Percentiles rank a stretch among this genome's conserved stretches.
Conservation (phyloP, 2,797 vertebrate species). For the Eulemur albifrons region DNA sequence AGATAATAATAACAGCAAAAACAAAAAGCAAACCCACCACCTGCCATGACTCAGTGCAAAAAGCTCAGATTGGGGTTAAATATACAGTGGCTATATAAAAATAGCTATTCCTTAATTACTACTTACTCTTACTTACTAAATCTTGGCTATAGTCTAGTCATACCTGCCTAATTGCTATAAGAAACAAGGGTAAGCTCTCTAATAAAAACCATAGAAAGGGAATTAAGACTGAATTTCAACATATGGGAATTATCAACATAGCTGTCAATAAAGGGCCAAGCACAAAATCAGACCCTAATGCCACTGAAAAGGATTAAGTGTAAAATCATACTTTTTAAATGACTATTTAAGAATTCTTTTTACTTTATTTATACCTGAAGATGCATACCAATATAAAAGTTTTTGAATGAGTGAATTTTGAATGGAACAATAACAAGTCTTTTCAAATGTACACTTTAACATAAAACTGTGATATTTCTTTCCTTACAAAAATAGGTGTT, state of each 20-base stretch:
- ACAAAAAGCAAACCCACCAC: neutral
- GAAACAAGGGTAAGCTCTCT: neutral
- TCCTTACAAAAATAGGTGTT: neutral
- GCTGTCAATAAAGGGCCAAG: neutral
- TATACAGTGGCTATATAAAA: constrained; percentile 8
- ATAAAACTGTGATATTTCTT: constrained; percentile 27
- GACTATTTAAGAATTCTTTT: neutral
- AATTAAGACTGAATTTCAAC: neutral
- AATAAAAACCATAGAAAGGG: constrained; percentile 9
- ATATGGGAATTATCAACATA: neutral
- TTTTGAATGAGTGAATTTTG: constrained; percentile 18
- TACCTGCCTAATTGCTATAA: neutral
- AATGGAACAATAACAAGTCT: constrained; percentile 16
- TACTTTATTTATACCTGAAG: neutral
- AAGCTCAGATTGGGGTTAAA: neutral
- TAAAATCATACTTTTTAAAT: neutral
- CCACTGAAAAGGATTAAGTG: neutral
- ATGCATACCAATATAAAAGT: neutral
- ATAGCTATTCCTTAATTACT: neutral
- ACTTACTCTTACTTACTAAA: neutral
- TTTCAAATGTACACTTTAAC: constrained; percentile 36
- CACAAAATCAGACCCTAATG: neutral
- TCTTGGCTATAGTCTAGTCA: neutral
- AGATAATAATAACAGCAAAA: neutral
- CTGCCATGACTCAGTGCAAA: neutral